phyloP scores from a whole-genome alignment of 2,113 vertebrate species.

The Lanius ludovicianus region DNA sequence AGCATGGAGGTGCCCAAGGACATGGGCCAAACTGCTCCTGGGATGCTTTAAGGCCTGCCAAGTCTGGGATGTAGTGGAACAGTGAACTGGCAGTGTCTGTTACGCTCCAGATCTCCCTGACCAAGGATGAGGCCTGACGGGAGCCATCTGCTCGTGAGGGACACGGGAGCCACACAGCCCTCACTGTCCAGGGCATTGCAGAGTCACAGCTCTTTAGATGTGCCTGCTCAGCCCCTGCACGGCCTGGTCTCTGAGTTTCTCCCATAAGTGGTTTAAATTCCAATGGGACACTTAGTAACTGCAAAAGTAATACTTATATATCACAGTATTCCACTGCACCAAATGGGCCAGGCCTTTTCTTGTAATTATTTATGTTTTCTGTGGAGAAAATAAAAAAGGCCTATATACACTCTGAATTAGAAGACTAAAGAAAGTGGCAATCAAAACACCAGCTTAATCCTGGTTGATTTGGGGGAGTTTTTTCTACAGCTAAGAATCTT shows the following conservation, averaged over 20 bases:
- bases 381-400: not conserved
- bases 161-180: rapidly evolving
- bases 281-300: not conserved
- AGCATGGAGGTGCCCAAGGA: not conserved
- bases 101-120: rapidly evolving
- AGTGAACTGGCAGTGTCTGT: not conserved
- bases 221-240: not conserved
- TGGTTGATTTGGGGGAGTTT: not conserved
- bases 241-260: not conserved
- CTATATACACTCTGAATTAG: not conserved
- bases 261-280: not conserved
- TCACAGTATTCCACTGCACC: not conserved
- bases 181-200: rapidly evolving
- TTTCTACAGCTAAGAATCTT: not conserved
- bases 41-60: not conserved
- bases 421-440: not conserved
- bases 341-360: not conserved
- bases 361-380: not conserved
- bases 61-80: not conserved
- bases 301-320: not conserved
- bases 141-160: rapidly evolving
- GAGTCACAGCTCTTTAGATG: not conserved
- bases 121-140: rapidly evolving
- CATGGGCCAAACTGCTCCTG: not conserved
- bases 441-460: not conserved